Conservation (phyloP, 2,113 vertebrate species). For the Forbesichthys agassizii region DNA sequence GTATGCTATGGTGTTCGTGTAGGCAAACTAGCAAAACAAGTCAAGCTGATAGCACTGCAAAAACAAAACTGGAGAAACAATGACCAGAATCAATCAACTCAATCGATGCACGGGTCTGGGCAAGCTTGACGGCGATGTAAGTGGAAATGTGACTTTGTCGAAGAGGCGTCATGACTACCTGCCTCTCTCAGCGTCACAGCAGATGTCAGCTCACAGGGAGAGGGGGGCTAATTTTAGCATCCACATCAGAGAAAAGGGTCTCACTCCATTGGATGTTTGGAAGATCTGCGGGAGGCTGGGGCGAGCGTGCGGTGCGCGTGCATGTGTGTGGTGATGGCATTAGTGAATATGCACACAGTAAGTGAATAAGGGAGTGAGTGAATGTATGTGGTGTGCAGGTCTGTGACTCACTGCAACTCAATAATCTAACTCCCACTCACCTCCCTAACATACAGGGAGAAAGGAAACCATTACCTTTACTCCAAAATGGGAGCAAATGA, state of each 20-base stretch:
- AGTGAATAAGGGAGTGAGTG: not conserved
- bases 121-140: too few species aligned
- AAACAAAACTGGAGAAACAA: not conserved
- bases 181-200: slow-evolving; percentile 65
- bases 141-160: too few species aligned
- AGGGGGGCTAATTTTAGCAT: slow-evolving; percentile 72
- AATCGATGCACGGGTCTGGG: not conserved
- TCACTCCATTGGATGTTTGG: slow-evolving; percentile 61
- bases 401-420: not conserved
- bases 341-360: not conserved
- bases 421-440: too few species aligned
- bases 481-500: not conserved
- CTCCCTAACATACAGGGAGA: not conserved
- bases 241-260: slow-evolving; percentile 56
- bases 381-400: not conserved
- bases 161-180: slow-evolving; percentile 64
- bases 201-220: slow-evolving; percentile 68
- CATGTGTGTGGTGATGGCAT: slow-evolving; percentile 16
- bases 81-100: too few species aligned
- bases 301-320: slow-evolving; percentile 11
- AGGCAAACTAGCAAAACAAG: not conserved
- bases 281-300: slow-evolving; percentile 56
- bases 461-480: not conserved
- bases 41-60: not conserved
- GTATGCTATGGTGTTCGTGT: too few species aligned